Evolutionary conservation across 2,113 vertebrate genomes (phyloP).

Genomic region (Otocyon megalotis): DNA sequence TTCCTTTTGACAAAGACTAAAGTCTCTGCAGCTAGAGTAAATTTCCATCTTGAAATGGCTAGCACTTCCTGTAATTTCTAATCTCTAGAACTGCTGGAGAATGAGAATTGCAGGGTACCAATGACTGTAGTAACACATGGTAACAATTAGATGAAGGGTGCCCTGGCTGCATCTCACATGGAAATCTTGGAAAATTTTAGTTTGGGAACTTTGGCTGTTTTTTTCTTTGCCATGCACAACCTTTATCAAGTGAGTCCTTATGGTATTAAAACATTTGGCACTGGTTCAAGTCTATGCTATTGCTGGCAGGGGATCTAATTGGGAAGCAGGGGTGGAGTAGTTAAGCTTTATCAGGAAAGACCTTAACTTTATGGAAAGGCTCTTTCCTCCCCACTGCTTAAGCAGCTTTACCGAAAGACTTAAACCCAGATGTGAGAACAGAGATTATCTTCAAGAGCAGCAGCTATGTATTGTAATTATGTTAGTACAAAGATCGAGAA

Average conservation of each 20-base stretch:
- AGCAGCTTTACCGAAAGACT: slow-evolving; percentile 58
- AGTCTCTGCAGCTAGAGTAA: slow-evolving; percentile 38
- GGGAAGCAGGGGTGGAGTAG: slow-evolving; percentile 52
- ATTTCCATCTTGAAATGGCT: slow-evolving; percentile 47
- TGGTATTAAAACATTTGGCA: slow-evolving; percentile 69
- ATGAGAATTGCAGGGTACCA: slow-evolving; percentile 58
- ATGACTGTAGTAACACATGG: slow-evolving; percentile 59
- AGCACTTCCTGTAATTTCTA: slow-evolving; percentile 60
- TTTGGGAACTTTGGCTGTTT: slow-evolving; percentile 51
- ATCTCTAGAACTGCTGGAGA: slow-evolving; percentile 50
- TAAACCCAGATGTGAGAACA: slow-evolving; percentile 60
- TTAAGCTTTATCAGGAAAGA: slow-evolving; percentile 77
- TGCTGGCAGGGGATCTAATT: slow-evolving; percentile 72
- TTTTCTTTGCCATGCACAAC: slow-evolving; percentile 54
- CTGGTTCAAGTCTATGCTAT: slow-evolving; percentile 61
- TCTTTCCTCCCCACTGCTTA: slow-evolving; percentile 53
- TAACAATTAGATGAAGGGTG: slow-evolving; percentile 62
- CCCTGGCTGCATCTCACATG: slow-evolving; percentile 50
- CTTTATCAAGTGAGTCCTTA: slow-evolving; percentile 76
- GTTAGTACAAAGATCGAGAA: slow-evolving; percentile 50
- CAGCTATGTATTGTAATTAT: slow-evolving; percentile 59
- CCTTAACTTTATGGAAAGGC: slow-evolving; percentile 69
- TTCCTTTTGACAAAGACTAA: slow-evolving; percentile 53
- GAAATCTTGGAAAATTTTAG: slow-evolving; percentile 72
- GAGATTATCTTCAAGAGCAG: slow-evolving; percentile 69